Percentiles rank a stretch among this genome's conserved stretches.
These are phyloP conservation scores for Mactra quadrangularis DNA, from an alignment of 1,140 invertebrate genomes.

Conservation along the genomic window DNA sequence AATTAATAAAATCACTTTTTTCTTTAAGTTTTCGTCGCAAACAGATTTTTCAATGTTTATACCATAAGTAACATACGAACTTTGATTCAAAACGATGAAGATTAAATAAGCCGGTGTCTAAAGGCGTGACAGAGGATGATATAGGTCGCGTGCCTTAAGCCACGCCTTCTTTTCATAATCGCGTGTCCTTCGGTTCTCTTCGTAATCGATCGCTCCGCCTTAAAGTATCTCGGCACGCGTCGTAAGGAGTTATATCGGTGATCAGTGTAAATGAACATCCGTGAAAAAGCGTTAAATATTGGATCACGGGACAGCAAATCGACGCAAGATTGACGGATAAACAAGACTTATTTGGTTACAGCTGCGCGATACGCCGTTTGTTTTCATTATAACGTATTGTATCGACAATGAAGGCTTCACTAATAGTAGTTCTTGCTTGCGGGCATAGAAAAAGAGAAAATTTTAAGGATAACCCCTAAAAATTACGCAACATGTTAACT, in stretches of 20 bases:
- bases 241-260: slow-evolving; percentile 38
- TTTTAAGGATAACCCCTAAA: neutral
- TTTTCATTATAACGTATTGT: slow-evolving; percentile 55
- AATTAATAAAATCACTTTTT: no score
- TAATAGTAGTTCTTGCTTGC: slow-evolving; percentile 33
- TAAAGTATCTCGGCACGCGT: slow-evolving; percentile 38
- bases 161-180: slow-evolving; percentile 45
- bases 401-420: slow-evolving; percentile 27
- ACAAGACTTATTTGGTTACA: slow-evolving; percentile 57
- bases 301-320: slow-evolving; percentile 47
- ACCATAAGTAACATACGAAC: slow-evolving; percentile 41
- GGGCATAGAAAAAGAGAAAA: slow-evolving; percentile 24
- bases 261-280: slow-evolving; percentile 52
- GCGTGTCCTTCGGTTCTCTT: slow-evolving; percentile 52
- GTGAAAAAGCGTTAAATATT: slow-evolving; percentile 50
- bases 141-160: slow-evolving; percentile 56
- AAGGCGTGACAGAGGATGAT: slow-evolving; percentile 63
- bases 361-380: slow-evolving; percentile 52
- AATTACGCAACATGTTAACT: slow-evolving; percentile 51
- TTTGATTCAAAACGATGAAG: slow-evolving; percentile 60
- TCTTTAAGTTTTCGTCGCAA: no score
- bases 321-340: slow-evolving; percentile 60
- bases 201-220: slow-evolving; percentile 44
- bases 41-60: neutral
- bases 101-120: slow-evolving; percentile 63